Evolutionary conservation across 2,888 invertebrate genomes (phyloP).

Genomic region (Pomacea canaliculata): DNA sequence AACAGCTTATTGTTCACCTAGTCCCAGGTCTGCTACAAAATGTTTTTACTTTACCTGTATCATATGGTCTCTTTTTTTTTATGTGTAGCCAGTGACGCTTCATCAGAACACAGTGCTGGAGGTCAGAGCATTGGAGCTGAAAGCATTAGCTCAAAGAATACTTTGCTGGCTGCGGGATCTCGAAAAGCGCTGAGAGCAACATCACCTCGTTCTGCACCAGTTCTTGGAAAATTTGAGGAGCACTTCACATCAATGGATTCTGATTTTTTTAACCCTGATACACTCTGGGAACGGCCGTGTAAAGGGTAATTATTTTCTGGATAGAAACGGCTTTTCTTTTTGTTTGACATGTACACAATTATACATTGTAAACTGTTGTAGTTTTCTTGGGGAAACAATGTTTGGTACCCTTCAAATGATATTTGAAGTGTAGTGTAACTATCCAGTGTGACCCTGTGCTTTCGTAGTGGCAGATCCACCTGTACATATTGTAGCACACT

Average conservation of each 20-base stretch:
- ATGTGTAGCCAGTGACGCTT: conserved; percentile 70
- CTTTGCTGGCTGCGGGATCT: conserved; percentile 79
- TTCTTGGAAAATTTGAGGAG: conserved; percentile 48
- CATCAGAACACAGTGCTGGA: conserved; percentile 78
- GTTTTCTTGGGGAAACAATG: too few relatives aligned
- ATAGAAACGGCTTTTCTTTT: too few relatives aligned
- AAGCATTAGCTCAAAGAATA: conserved; percentile 80
- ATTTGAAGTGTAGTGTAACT: too few relatives aligned
- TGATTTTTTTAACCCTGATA: conserved; percentile 80
- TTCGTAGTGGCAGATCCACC: too few relatives aligned
- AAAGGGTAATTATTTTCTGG: conserved; percentile 49
- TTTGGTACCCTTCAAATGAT: too few relatives aligned
- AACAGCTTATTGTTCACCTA: too few relatives aligned
- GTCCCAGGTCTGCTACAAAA: too few relatives aligned
- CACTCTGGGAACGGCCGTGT: conserved; percentile 82
- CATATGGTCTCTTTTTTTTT: neutral
- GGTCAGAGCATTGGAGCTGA: conserved; percentile 56
- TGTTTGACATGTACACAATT: too few relatives aligned
- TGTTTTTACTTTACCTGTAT: too few relatives aligned
- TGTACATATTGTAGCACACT: too few relatives aligned
- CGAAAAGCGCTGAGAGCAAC: conserved; percentile 36
- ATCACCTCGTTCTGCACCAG: conserved; percentile 27
- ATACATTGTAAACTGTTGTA: too few relatives aligned
- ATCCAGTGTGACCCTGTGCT: too few relatives aligned
- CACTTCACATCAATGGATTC: conserved; percentile 61